phyloP scores from a whole-genome alignment of 2,888 invertebrate species.

The Tineola bisselliella region DNA sequence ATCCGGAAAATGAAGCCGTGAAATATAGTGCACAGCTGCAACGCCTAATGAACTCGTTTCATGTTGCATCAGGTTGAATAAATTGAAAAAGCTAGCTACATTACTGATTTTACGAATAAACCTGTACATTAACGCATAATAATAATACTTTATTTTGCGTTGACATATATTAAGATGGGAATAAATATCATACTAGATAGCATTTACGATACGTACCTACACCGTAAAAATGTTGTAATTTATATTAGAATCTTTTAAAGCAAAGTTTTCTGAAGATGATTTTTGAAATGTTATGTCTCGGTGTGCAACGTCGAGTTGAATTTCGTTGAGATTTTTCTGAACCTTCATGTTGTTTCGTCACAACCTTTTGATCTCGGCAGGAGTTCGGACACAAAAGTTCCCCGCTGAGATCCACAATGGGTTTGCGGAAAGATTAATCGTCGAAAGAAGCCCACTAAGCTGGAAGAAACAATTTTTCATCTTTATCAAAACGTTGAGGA shows the following conservation, averaged over 20 bases:
- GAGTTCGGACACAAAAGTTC: slow-evolving; percentile 56
- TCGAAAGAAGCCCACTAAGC: slow-evolving; percentile 50
- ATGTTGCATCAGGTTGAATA: slow-evolving; percentile 39
- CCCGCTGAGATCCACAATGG: slow-evolving; percentile 50
- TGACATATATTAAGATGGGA: too few species aligned
- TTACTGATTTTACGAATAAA: slow-evolving; percentile 10
- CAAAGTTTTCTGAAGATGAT: background rate
- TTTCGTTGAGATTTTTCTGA: slow-evolving; percentile 10
- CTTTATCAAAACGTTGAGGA: slow-evolving; percentile 56
- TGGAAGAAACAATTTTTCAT: slow-evolving; percentile 60
- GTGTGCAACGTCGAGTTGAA: background rate
- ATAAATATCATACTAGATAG: too few species aligned
- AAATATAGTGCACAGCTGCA: slow-evolving; percentile 53
- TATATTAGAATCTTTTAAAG: background rate
- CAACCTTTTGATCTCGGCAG: slow-evolving; percentile 53
- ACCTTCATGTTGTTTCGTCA: slow-evolving; percentile 24
- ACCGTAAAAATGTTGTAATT: too few species aligned
- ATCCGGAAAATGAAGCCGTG: slow-evolving; percentile 42
- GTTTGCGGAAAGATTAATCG: slow-evolving; percentile 62
- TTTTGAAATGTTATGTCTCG: background rate
- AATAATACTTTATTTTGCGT: too few species aligned
- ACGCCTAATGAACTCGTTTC: slow-evolving; percentile 53
- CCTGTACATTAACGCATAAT: background rate
- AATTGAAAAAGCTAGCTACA: slow-evolving; percentile 28
- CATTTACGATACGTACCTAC: too few species aligned